Percentiles rank a stretch among this genome's conserved stretches.
These are phyloP conservation scores for Cotesia typhae DNA, from an alignment of 1,140 invertebrate genomes.

Conservation along the genomic window DNA sequence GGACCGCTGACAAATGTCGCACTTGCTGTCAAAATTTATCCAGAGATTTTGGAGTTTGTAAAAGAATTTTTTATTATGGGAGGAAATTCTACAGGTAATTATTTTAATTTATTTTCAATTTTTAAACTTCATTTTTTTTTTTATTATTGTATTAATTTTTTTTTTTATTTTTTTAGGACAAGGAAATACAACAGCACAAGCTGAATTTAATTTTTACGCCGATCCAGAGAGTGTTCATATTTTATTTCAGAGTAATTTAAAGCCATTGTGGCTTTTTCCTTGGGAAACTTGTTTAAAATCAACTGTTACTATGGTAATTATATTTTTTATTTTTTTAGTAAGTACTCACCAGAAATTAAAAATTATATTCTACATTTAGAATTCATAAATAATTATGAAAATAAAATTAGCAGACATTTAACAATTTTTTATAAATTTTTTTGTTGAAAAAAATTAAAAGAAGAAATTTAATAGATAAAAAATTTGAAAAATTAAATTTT, in stretches of 20 bases:
- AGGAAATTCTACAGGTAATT: conserved; percentile 75
- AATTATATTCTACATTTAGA: neutral
- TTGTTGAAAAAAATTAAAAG: too few species aligned
- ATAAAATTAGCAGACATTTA: too few species aligned
- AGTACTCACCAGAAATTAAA: conserved; percentile 14
- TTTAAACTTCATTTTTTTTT: neutral
- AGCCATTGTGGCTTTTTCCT: conserved; percentile 71
- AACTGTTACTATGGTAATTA: conserved; percentile 65
- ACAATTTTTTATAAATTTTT: too few species aligned
- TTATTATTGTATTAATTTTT: too few species aligned
- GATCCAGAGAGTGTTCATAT: conserved; percentile 84
- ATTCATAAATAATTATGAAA: too few species aligned
- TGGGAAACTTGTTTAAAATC: conserved; percentile 71
- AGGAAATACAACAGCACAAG: conserved; percentile 74
- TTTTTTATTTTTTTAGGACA: conserved; percentile 61
- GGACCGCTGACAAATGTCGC: conserved; percentile 83
- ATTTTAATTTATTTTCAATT: conserved; percentile 5
- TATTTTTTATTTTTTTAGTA: conserved; percentile 16
- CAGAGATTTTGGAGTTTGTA: conserved; percentile 69
- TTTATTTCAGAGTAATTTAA: conserved; percentile 67
- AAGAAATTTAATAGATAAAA: too few species aligned
- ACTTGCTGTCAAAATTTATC: conserved; percentile 74
- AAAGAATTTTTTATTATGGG: conserved; percentile 80
- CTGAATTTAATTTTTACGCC: conserved; percentile 82
- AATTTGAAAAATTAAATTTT: too few species aligned